A percentile compares a stretch with the other conserved stretches of the same genome.
These are phyloP conservation scores for Todus mexicanus DNA, from an alignment of 2,797 vertebrate species.

Conservation along the genomic window DNA sequence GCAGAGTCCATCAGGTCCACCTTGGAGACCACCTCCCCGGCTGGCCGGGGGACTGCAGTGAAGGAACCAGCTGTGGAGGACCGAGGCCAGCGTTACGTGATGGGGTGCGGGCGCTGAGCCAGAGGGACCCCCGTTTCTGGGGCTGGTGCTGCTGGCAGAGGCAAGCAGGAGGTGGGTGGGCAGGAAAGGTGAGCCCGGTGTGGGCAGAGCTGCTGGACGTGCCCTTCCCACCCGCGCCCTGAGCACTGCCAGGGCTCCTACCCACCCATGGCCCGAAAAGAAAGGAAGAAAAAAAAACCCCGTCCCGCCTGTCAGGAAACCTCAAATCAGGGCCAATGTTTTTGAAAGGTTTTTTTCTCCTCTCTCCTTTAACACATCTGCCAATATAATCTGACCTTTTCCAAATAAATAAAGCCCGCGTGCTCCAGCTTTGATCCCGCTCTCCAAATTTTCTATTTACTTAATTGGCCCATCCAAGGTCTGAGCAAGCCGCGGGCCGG, in stretches of 20 bases:
- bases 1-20: neutral
- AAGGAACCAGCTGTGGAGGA: neutral
- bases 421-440: slow-evolving; percentile 53
- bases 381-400: slow-evolving; percentile 72
- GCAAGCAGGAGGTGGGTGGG: neutral
- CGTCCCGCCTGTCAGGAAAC: slow-evolving; percentile 53
- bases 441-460: slow-evolving; percentile 64
- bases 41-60: rapidly evolving
- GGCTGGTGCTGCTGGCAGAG: neutral
- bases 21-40: neutral
- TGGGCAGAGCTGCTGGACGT: neutral
- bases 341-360: slow-evolving; percentile 33
- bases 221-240: neutral
- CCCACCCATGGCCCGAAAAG: neutral
- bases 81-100: rapidly evolving
- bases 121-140: neutral
- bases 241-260: neutral
- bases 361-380: slow-evolving; percentile 64
- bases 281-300: neutral
- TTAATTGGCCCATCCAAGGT: slow-evolving; percentile 63
- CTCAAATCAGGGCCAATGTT: slow-evolving; percentile 66
- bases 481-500: neutral
- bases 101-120: neutral
- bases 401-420: slow-evolving; percentile 60
- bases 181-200: rapidly evolving